These are phyloP conservation scores for Himantopus leucocephalus DNA, from an alignment of 2,113 vertebrate genomes.

Conservation along the genomic window DNA sequence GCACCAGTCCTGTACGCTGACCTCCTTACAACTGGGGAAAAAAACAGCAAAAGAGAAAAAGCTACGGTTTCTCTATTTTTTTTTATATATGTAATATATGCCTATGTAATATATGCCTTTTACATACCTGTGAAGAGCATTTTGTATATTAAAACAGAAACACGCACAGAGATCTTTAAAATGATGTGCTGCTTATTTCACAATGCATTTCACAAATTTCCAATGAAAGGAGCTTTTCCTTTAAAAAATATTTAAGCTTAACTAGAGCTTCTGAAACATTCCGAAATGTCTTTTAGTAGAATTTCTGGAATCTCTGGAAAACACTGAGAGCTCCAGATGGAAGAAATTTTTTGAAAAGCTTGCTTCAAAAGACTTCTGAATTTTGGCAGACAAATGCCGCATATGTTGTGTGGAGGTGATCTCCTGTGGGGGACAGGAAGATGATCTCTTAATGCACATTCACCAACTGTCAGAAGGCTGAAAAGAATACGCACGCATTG, in stretches of 20 bases:
- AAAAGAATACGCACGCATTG: neutral
- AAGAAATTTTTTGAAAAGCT: conserved; percentile 56
- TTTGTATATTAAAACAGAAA: neutral
- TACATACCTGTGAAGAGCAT: neutral
- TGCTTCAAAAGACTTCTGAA: conserved; percentile 61
- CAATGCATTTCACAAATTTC: neutral
- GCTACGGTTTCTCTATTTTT: neutral
- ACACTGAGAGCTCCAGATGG: conserved; percentile 65
- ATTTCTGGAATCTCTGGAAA: conserved; percentile 51
- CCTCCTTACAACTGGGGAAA: neutral
- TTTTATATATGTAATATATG: neutral
- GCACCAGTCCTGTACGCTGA: neutral
- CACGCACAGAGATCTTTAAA: neutral
- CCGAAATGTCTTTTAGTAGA: conserved; percentile 28
- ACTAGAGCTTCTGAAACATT: neutral
- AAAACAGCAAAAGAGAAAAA: too few relatives aligned
- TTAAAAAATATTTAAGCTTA: neutral
- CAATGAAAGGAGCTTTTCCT: neutral
- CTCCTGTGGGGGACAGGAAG: conserved; percentile 71
- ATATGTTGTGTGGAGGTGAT: conserved; percentile 74
- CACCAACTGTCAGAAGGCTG: conserved; percentile 39
- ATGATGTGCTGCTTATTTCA: neutral
- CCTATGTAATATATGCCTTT: neutral
- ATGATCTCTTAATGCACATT: conserved; percentile 67
- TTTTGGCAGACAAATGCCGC: conserved; percentile 71